phyloP scores from a whole-genome alignment of 2,113 vertebrate species.

The Galbula dea region DNA sequence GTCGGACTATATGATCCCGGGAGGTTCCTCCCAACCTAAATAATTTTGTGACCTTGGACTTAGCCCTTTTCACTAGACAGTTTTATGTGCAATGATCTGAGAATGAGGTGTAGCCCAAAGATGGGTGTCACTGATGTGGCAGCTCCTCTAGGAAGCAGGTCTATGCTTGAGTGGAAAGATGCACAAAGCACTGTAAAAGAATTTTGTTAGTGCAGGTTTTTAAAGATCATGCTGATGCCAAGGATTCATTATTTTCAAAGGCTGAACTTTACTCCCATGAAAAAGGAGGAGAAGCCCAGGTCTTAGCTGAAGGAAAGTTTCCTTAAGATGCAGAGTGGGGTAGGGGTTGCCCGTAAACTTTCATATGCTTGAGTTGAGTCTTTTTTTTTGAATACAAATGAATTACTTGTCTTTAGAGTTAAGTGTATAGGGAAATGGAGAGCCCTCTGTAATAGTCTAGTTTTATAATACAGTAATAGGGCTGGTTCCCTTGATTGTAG shows the following conservation, averaged over 20 bases:
- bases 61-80: not conserved
- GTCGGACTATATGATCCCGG: not conserved
- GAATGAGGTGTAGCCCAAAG: not conserved
- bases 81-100: not conserved
- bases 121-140: not conserved
- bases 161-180: not conserved
- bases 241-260: not conserved
- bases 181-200: not conserved
- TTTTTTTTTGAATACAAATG: not conserved
- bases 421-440: not conserved
- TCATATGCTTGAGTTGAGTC: not conserved
- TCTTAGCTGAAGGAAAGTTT: not conserved
- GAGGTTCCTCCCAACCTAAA: not conserved
- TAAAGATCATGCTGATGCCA: not conserved
- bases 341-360: not conserved
- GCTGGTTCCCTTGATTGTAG: slow-evolving; percentile 51
- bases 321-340: not conserved
- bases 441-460: slow-evolving; percentile 30
- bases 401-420: not conserved
- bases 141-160: not conserved
- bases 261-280: not conserved
- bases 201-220: not conserved
- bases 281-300: not conserved
- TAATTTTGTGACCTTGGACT: not conserved
- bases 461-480: slow-evolving; percentile 49